phyloP scores from a whole-genome alignment of 2,113 vertebrate genomes.

The Cromileptes altivelis region DNA sequence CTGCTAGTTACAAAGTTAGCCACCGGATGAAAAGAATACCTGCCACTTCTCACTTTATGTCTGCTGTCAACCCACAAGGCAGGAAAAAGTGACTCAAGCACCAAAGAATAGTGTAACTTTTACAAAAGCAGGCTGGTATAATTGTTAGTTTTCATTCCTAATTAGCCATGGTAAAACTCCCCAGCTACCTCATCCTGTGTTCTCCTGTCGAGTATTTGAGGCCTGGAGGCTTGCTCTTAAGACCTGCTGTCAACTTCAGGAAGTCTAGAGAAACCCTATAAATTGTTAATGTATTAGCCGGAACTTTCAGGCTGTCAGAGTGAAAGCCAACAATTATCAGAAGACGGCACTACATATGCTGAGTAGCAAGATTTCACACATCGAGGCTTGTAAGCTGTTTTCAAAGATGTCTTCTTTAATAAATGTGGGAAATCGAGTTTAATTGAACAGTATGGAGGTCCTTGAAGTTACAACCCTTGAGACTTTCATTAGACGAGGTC shows the following conservation, averaged over 20 bases:
- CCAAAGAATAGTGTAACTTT: conserved; percentile 11
- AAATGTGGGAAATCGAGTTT: neutral
- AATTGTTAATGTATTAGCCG: conserved; percentile 54
- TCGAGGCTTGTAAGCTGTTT: neutral
- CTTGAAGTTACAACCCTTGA: neutral
- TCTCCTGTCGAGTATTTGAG: conserved; percentile 33
- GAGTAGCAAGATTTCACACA: conserved; percentile 15
- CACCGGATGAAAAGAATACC: conserved; percentile 41
- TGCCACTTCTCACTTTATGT: conserved; percentile 55
- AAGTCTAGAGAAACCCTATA: conserved; percentile 65
- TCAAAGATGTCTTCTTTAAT: neutral
- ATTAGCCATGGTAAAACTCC: conserved; percentile 61
- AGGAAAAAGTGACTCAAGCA: conserved; percentile 37
- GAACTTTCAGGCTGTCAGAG: conserved; percentile 42
- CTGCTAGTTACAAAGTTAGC: conserved; percentile 16
- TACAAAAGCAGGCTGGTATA: conserved; percentile 42
- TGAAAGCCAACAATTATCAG: conserved; percentile 62
- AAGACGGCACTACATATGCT: neutral
- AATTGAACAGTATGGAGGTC: neutral
- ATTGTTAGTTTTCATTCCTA: conserved; percentile 68
- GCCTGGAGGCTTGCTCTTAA: conserved; percentile 64
- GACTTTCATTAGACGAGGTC: neutral
- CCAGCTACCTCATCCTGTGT: conserved; percentile 33
- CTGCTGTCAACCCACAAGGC: conserved; percentile 16
- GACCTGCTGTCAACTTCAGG: conserved; percentile 68